Evolutionary conservation across 2,797 vertebrate genomes (phyloP).

Genomic region (Chromis chromis): DNA sequence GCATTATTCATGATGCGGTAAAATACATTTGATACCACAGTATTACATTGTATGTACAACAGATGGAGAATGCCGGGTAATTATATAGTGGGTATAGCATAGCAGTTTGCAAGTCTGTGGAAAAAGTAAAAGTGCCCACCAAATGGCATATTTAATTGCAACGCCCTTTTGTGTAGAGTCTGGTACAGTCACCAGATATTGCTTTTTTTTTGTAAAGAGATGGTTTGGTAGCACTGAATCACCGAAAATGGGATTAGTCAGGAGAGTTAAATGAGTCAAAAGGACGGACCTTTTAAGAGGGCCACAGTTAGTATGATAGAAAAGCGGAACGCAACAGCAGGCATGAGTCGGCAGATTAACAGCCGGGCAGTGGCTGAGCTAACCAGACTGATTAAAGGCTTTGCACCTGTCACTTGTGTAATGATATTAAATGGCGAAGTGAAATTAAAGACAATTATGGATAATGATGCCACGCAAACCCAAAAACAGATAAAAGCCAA

Average conservation of each 20-base stretch:
- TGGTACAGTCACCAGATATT: conserved; percentile 8
- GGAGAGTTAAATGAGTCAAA: conserved; percentile 58
- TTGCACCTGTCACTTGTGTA: conserved; percentile 82
- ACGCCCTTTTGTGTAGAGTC: conserved; percentile 1
- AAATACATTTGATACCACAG: conserved; percentile 4
- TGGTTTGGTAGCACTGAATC: conserved; percentile 41
- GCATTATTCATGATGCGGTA: background rate
- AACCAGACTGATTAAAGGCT: conserved; percentile 81
- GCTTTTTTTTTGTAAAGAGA: conserved; percentile 28
- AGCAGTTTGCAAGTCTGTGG: too few relatives aligned
- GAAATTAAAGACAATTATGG: conserved; percentile 80
- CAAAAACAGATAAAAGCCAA: conserved; percentile 25
- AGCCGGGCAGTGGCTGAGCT: conserved; percentile 52
- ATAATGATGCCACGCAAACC: conserved; percentile 64
- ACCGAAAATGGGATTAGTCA: conserved; percentile 48
- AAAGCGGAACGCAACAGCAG: conserved; percentile 60
- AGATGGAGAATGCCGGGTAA: background rate
- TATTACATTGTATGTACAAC: conserved; percentile 2
- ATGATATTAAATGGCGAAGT: conserved; percentile 76
- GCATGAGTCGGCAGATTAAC: conserved; percentile 70
- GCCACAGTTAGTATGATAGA: conserved; percentile 53
- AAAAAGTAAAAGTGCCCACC: too few relatives aligned
- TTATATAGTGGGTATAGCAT: background rate
- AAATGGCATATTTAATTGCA: conserved; percentile 7
- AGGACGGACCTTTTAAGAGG: conserved; percentile 57